phyloP scores from a whole-genome alignment of 2,113 vertebrate species.

The Tapirus terrestris region DNA sequence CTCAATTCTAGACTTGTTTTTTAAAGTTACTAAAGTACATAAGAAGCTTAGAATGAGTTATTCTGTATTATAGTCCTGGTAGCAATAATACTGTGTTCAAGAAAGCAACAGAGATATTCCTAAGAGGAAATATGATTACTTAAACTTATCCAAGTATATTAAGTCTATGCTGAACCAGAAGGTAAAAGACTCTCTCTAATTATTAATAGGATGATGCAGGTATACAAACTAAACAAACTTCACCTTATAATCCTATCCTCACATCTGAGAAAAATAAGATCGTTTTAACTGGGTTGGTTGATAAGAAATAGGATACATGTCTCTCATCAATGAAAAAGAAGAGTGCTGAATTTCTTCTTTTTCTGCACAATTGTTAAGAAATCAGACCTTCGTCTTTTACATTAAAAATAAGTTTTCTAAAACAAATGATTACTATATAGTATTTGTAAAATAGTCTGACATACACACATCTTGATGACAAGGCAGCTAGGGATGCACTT shows the following conservation, averaged over 20 bases:
- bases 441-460: not conserved
- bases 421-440: not conserved
- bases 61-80: not conserved
- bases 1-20: not conserved
- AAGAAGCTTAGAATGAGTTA: not conserved
- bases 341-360: not conserved
- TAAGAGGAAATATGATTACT: conserved; percentile 22
- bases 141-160: conserved; percentile 8
- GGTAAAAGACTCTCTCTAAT: not conserved
- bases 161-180: conserved; percentile 17
- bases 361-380: not conserved
- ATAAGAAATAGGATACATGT: not conserved
- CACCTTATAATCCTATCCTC: not conserved
- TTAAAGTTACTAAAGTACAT: not conserved
- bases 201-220: not conserved
- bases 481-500: not conserved
- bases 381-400: not conserved
- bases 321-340: not conserved
- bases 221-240: conserved; percentile 13
- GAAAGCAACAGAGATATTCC: not conserved
- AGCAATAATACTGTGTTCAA: not conserved
- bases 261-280: not conserved
- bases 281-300: conserved; percentile 10
- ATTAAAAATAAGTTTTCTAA: not conserved
- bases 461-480: conserved; percentile 1